Conservation (phyloP, 53 echinoderm and acorn worm species). For the Echinarachnius parma region DNA sequence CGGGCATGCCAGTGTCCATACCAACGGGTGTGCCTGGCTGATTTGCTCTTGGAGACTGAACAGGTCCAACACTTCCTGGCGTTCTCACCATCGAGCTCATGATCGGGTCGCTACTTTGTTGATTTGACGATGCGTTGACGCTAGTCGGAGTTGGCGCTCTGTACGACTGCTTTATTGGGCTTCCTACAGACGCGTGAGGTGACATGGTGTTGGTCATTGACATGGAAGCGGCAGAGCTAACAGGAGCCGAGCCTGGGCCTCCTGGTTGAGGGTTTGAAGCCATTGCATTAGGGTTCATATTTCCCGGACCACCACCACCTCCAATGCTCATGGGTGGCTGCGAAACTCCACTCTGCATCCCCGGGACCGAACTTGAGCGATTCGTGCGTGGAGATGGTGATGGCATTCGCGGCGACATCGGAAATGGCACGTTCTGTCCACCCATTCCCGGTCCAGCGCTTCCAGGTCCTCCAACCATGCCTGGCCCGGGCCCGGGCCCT, state of each 20-base stretch:
- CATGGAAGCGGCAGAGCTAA: conserved; percentile 32
- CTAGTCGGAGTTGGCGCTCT: conserved; percentile 56
- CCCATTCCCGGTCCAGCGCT: conserved; percentile 31
- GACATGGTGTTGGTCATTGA: conserved; percentile 54
- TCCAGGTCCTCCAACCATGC: conserved; percentile 13
- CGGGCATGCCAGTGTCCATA: conserved; percentile 35
- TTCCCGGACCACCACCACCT: conserved; percentile 10
- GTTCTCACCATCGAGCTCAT: conserved; percentile 51
- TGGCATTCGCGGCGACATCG: conserved; percentile 70
- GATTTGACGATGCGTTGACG: conserved; percentile 20
- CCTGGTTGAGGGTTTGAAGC: neutral
- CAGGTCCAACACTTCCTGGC: conserved; percentile 51
- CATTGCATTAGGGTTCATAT: conserved; percentile 8
- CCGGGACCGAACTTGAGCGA: conserved; percentile 70
- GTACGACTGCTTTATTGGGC: conserved; percentile 46
- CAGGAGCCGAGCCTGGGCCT: conserved; percentile 11
- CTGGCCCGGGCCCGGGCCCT: conserved; percentile 15
- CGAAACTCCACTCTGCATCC: conserved; percentile 23
- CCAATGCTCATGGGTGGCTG: conserved; percentile 20
- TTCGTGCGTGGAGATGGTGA: conserved; percentile 61
- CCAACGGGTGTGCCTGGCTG: conserved; percentile 86
- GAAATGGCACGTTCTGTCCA: conserved; percentile 50
- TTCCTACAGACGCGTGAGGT: conserved; percentile 50
- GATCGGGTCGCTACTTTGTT: conserved; percentile 34
- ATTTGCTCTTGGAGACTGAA: conserved; percentile 73